A percentile compares a stretch with the other conserved stretches of the same genome.
Evolutionary conservation across 2,797 vertebrate genomes (phyloP).

Genomic region (Oophaga sylvatica): DNA sequence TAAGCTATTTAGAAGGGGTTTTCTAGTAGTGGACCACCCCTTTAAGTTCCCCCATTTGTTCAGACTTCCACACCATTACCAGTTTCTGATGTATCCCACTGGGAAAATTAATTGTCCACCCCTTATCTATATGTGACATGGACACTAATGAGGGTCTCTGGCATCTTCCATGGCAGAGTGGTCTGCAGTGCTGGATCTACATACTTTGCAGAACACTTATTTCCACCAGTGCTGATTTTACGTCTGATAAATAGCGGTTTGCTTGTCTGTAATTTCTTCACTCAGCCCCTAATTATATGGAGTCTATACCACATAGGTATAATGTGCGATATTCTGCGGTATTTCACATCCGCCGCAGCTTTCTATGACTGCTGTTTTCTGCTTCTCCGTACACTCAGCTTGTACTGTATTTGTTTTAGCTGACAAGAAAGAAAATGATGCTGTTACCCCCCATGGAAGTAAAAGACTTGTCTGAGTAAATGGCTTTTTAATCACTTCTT

Average conservation of each 20-base stretch:
- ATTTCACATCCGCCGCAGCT: background rate
- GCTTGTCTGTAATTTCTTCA: background rate
- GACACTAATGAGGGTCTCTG: too few species aligned
- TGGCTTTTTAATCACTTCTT: conserved; percentile 51
- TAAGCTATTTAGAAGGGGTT: too few species aligned
- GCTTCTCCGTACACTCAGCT: background rate
- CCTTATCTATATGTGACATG: too few species aligned
- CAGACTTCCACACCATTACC: too few species aligned
- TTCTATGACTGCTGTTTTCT: conserved; percentile 17
- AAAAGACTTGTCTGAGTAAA: conserved; percentile 42
- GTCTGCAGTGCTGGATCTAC: too few species aligned
- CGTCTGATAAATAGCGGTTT: background rate
- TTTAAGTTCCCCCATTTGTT: too few species aligned
- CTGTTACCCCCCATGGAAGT: conserved; percentile 19
- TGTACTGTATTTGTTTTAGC: conserved; percentile 17
- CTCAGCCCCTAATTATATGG: background rate
- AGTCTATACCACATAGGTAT: background rate
- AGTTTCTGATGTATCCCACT: too few species aligned
- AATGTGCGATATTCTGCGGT: background rate
- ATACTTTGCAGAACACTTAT: background rate
- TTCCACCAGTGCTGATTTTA: background rate
- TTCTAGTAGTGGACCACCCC: too few species aligned
- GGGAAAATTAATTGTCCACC: too few species aligned
- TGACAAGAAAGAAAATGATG: conserved; percentile 43
- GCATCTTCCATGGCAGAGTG: too few species aligned